Conservation (phyloP, 2,797 vertebrate species). For the Sebastes iracundus region DNA sequence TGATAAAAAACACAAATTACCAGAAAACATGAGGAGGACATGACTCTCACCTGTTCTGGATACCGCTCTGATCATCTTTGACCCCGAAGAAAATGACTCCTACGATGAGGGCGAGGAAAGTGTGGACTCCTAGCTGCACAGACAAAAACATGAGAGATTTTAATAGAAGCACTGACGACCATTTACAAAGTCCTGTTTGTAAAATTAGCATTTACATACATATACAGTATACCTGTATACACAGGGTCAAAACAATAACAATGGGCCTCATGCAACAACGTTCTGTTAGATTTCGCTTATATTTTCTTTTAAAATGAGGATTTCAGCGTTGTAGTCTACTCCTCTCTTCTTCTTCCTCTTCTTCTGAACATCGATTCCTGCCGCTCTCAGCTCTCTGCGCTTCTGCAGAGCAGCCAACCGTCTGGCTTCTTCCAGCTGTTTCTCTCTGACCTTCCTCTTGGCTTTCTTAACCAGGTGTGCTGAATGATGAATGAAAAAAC, state of each 20-base stretch:
- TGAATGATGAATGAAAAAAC: no score
- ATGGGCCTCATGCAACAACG: no score
- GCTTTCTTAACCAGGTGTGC: no score
- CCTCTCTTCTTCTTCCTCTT: no score
- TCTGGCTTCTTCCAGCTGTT: no score
- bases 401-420: no score
- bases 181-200: not conserved
- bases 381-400: no score
- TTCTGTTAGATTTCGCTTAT: accelerated
- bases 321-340: no score
- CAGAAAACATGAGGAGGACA: not conserved
- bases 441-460: no score
- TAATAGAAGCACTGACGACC: not conserved
- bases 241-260: not conserved
- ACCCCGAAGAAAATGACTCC: slow-evolving; percentile 91
- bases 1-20: not conserved
- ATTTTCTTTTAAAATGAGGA: no score
- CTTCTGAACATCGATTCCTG: no score
- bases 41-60: slow-evolving; percentile 92
- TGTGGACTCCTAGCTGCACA: slow-evolving; percentile 77
- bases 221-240: no score
- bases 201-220: not conserved
- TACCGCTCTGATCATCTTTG: slow-evolving; percentile 82
- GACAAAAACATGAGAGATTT: not conserved
- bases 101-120: slow-evolving; percentile 87